Evolutionary conservation across 2,888 invertebrate genomes (phyloP), one percentile per base, ranked within the genome.

Genomic region (Luperina testacea): DNA sequence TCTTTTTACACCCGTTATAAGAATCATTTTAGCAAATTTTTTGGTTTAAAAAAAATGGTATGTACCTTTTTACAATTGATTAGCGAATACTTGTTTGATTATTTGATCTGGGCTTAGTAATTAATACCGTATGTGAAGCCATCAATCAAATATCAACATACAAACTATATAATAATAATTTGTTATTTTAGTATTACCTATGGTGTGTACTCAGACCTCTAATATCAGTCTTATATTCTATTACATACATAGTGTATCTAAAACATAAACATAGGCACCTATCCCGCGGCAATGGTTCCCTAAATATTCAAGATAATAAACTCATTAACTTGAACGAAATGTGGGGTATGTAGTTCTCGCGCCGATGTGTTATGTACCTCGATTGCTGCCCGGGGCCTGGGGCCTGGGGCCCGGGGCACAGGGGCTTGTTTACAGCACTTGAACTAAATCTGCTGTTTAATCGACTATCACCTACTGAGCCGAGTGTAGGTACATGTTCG

Each of bases 261-360:
- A 45, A 82, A 71, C 53, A 71, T 57, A 48, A 65, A 65, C 27
- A 65, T 24, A 64, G 59, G 11, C 48, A 53, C 15, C 48, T 59
- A 67, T 24, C 27, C 15, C 64, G 32, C 45, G 67, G 4, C 59
- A 61, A 61, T 38, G 45, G 51, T 73, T 57, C 15, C 81, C 73
- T 75, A 86, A 78, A 78, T 72, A 74, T 78, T 75, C 73, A 64
- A 63, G 64, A 75, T 63, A 83, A 74, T 83, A 74, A 64, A 79
- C 79, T 84, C 65, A 83, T 84, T 72, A 86, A 61, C 61, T 74
- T 83, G 74, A 69, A 74, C 59, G 65, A 78, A 78, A 85, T 81
- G 71, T 81, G 61, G 11, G 42, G 53, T 67, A 74, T 65, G 51
- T 61, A 57, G 72, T 63, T 64, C 38, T 32, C 32, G 45, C 72